These are phyloP conservation scores for Garra rufa DNA, from an alignment of 2,113 vertebrate genomes.

Conservation along the genomic window DNA sequence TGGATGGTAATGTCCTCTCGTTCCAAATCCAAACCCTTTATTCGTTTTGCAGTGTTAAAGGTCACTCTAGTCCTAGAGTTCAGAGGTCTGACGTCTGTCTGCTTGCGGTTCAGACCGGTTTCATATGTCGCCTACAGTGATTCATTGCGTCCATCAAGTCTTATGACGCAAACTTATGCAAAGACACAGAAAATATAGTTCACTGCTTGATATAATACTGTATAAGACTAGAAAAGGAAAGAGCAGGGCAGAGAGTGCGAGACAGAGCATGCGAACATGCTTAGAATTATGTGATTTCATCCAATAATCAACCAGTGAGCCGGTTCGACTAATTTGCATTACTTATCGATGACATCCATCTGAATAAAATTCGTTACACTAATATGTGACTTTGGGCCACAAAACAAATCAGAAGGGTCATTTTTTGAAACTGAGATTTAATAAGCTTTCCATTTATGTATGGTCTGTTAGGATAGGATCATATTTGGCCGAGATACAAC, in stretches of 20 bases:
- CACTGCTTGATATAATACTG: constrained; percentile 51
- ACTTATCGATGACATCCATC: not conserved
- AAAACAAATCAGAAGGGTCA: too few species aligned
- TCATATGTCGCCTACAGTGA: constrained; percentile 27
- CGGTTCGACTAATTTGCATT: not conserved
- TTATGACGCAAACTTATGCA: constrained; percentile 58
- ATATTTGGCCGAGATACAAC: too few species aligned
- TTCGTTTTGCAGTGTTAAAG: constrained; percentile 37
- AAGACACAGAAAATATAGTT: constrained; percentile 51
- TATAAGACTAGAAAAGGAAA: constrained; percentile 33
- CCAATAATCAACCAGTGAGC: not conserved
- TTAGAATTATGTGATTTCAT: not conserved
- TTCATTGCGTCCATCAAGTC: constrained; percentile 58
- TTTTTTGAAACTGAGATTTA: too few species aligned
- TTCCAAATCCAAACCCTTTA: constrained; percentile 58
- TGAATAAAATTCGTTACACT: not conserved
- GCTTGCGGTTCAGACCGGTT: too few species aligned
- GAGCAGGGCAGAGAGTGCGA: not conserved
- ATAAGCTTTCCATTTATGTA: too few species aligned
- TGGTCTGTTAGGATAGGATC: too few species aligned
- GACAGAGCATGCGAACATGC: not conserved
- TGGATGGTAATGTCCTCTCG: constrained; percentile 50
- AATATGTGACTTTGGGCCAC: too few species aligned
- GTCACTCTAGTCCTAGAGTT: constrained; percentile 46
- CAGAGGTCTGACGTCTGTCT: constrained; percentile 28